These are phyloP conservation scores for Thripadectes ignobilis DNA, from an alignment of 2,797 vertebrate species.

Conservation along the genomic window DNA sequence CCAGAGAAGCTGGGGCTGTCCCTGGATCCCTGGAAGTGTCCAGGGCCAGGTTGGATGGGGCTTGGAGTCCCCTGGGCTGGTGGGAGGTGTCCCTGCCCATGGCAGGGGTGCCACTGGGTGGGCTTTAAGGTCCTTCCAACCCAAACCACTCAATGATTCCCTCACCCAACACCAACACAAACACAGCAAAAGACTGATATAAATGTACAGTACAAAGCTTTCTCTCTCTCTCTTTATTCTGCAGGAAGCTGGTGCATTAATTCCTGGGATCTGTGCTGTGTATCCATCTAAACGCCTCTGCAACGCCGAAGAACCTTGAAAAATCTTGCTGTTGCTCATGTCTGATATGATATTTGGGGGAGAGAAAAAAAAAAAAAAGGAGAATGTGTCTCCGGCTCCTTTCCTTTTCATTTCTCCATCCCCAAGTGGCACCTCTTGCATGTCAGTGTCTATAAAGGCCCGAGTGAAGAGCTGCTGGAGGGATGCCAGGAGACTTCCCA, in stretches of 20 bases:
- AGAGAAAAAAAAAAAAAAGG: neutral
- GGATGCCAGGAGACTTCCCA: neutral
- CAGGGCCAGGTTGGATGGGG: too few relatives aligned
- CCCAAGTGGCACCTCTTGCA: neutral
- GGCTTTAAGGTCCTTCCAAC: neutral
- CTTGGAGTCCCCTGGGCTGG: too few relatives aligned
- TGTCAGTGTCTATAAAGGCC: accelerated
- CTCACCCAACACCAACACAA: accelerated
- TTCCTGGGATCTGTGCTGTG: neutral
- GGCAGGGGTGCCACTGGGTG: neutral
- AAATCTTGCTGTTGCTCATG: neutral
- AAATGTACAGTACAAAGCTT: accelerated
- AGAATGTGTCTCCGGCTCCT: accelerated
- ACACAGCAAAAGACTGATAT: accelerated
- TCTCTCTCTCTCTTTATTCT: neutral
- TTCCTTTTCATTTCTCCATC: neutral
- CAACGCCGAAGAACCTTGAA: neutral
- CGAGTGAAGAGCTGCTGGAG: neutral
- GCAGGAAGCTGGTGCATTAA: neutral
- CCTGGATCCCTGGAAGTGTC: too few relatives aligned
- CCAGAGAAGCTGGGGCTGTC: neutral
- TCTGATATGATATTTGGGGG: neutral
- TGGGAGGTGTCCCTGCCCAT: too few relatives aligned
- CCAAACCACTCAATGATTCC: neutral
- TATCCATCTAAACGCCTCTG: neutral